phyloP scores from a whole-genome alignment of 92 coral and sea anemone genomes.

The Porites evermanni region DNA sequence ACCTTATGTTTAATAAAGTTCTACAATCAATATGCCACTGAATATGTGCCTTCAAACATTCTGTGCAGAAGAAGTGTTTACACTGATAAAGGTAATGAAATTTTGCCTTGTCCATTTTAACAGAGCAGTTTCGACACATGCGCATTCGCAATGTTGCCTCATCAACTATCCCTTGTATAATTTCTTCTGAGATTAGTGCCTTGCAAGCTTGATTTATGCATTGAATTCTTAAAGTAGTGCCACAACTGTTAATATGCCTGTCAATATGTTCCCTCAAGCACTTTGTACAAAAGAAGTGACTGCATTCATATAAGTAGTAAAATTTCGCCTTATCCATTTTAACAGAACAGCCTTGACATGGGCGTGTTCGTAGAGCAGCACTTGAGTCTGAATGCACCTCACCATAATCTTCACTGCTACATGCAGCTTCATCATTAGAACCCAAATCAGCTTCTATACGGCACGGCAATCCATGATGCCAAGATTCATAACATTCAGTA shows the following conservation, averaged over 20 bases:
- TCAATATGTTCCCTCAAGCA: constrained; percentile 50
- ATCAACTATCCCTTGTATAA: constrained; percentile 75
- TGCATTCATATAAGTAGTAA: constrained; percentile 81
- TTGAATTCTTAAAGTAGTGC: constrained; percentile 62
- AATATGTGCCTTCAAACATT: constrained; percentile 77
- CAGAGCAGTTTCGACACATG: constrained; percentile 86
- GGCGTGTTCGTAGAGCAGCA: constrained; percentile 47
- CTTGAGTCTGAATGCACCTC: background rate
- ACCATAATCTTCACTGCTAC: constrained; percentile 17
- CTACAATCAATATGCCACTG: constrained; percentile 80
- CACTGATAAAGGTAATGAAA: constrained; percentile 87
- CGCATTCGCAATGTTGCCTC: constrained; percentile 53
- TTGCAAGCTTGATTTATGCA: constrained; percentile 85
- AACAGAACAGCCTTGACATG: constrained; percentile 86
- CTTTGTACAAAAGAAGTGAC: constrained; percentile 81
- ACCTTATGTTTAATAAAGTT: constrained; percentile 63
- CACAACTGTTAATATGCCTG: constrained; percentile 4
- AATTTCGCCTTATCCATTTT: constrained; percentile 77
- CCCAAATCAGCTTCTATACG: constrained; percentile 48
- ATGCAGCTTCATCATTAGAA: constrained; percentile 27
- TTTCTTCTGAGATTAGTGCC: constrained; percentile 67
- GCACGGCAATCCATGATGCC: constrained; percentile 88
- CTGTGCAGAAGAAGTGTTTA: constrained; percentile 80
- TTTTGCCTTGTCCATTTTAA: constrained; percentile 71
- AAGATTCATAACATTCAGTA: constrained; percentile 85